Conservation (phyloP, 2,797 vertebrate species). For the Molothrus aeneus region DNA sequence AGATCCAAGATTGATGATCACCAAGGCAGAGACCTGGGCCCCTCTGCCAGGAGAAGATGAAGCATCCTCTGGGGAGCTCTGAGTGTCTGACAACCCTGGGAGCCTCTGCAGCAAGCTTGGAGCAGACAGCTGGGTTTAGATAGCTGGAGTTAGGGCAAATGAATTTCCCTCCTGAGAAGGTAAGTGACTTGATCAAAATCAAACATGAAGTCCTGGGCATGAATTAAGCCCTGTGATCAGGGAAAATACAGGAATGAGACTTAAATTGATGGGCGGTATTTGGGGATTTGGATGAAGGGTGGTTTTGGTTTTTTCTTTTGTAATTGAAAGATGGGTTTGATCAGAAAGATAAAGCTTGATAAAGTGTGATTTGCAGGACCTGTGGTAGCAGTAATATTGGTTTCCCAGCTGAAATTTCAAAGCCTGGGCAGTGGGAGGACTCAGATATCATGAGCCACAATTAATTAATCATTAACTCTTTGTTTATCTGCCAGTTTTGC, state of each 20-base stretch:
- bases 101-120: not conserved
- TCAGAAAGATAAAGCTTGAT: not conserved
- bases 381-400: not conserved
- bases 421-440: not conserved
- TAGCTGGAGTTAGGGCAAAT: not conserved
- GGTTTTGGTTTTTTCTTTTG: not conserved
- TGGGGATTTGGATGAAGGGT: not conserved
- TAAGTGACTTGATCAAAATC: slow-evolving; percentile 10
- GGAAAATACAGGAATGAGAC: not conserved
- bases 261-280: not conserved
- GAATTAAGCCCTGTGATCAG: not conserved
- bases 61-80: slow-evolving; percentile 37
- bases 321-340: not conserved
- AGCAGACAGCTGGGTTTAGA: not conserved
- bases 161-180: slow-evolving; percentile 21
- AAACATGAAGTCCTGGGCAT: not conserved
- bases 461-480: not conserved
- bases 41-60: slow-evolving; percentile 33
- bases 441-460: not conserved
- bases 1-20: slow-evolving; percentile 49
- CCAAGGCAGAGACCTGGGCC: not conserved
- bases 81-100: not conserved
- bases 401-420: not conserved
- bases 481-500: not conserved
- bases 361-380: not conserved